Base-by-base conservation (phyloP, 2,113 vertebrate genomes). In the Noturus placidus region DNA sequence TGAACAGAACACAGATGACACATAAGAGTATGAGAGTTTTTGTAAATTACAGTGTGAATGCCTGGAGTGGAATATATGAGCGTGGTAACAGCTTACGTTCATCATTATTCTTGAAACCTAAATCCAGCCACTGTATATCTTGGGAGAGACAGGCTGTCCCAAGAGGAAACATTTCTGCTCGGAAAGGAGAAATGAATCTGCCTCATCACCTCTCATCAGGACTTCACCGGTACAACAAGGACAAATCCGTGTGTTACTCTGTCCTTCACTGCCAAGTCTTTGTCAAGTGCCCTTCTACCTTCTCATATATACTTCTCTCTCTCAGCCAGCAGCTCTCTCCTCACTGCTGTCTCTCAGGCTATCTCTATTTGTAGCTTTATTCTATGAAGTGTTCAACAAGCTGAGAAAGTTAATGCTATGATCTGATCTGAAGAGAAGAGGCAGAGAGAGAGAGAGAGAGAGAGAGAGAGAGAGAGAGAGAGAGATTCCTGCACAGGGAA, bases 101-200 rank as follows among this genome's bases (percentile, higher is more conserved):
- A 57, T 89, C 83, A 80, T 86, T 89, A 90, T 85, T 77, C 52
- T 56, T 88, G 89, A 93, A 90, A 94, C 94, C 88, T 76, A 93
- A 94, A 94, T 89, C 91, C 92, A 83, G 50, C 84, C 77, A 85
- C 22, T 9, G 83, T 89, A 90, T 61, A 87, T 93, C 91, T 90
- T 91, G 52, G 92, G 93, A 95, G 93, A 94, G 93, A 93, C 92
- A 93, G 93, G 92, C 83, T 84, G 82, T 74, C 94, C 90, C 89
- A 2, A 77, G 91, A 93, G 88, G 91, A 90, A 88, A 91, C 86
- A 88, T 92, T 94, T 95, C 92, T 93, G 94, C 92, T 85, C 92
- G 46, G 93, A 95, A 95, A 94, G 94, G 90, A 92, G 94, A 95
- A 95, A 95, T 94, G 65, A 95, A 96, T 95, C 94, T 92, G 92